phyloP scores from a whole-genome alignment of 2,888 invertebrate genomes.

The Aplocera efformata region DNA sequence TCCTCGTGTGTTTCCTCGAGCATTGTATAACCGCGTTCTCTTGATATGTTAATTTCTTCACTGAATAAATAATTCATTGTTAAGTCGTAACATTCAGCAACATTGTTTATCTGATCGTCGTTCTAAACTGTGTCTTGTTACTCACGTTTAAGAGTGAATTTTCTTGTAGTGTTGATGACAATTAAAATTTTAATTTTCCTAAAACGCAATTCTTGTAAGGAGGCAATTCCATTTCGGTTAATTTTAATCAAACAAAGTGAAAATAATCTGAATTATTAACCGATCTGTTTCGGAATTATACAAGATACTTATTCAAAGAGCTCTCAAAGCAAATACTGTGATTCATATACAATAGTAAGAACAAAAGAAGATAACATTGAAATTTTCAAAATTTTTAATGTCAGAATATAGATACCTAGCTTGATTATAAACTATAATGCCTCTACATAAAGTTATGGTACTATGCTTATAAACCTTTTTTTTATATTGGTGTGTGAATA shows the following conservation, averaged over 20 bases:
- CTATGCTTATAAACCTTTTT: too few species aligned
- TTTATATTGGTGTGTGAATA: too few species aligned
- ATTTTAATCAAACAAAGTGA: slow-evolving; percentile 24
- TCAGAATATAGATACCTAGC: too few species aligned
- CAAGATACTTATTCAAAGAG: too few species aligned
- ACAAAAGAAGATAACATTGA: too few species aligned
- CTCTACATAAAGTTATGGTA: too few species aligned
- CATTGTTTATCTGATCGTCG: slow-evolving; percentile 45
- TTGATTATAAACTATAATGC: too few species aligned
- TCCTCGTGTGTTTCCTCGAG: slow-evolving; percentile 15
- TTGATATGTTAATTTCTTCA: slow-evolving; percentile 74
- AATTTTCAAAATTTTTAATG: too few species aligned
- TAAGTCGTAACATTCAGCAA: slow-evolving; percentile 66
- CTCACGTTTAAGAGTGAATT: slow-evolving; percentile 32
- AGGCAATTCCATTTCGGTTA: slow-evolving; percentile 37
- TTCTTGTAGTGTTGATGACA: slow-evolving; percentile 18
- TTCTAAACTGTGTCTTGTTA: slow-evolving; percentile 33
- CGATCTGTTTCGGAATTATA: too few species aligned
- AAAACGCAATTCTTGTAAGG: slow-evolving; percentile 30
- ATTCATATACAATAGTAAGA: too few species aligned
- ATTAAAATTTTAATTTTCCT: slow-evolving; percentile 14
- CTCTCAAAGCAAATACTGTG: too few species aligned
- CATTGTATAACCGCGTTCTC: slow-evolving; percentile 38
- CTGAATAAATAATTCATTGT: slow-evolving; percentile 77
- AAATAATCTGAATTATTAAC: too few species aligned